Conservation (phyloP, 2,113 vertebrate genomes). For the Hippocampus mohnikei region DNA sequence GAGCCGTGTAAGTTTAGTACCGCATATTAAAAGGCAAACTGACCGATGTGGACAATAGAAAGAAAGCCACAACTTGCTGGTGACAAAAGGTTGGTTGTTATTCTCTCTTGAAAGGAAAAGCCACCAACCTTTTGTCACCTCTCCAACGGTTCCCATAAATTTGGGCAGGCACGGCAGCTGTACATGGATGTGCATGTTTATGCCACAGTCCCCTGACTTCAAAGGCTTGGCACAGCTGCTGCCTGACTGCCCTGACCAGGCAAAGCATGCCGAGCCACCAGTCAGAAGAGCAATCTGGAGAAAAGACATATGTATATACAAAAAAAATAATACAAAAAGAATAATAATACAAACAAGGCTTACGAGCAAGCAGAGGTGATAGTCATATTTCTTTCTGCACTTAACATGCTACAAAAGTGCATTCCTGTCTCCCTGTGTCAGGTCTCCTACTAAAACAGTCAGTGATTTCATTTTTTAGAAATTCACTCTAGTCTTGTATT, state of each 20-base stretch:
- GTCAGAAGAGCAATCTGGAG: slow-evolving; percentile 63
- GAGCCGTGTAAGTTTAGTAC: too few relatives aligned
- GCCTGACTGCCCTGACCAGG: slow-evolving; percentile 70
- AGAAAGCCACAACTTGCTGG: slow-evolving; percentile 23
- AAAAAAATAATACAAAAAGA: background rate
- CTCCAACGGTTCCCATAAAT: slow-evolving; percentile 65
- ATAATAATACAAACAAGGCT: slow-evolving; percentile 9
- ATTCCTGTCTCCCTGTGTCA: too few relatives aligned
- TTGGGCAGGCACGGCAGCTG: slow-evolving; percentile 53
- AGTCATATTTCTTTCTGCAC: background rate
- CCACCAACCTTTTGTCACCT: slow-evolving; percentile 83
- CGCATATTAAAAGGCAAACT: too few relatives aligned
- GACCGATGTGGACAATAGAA: background rate
- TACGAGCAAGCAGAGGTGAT: background rate
- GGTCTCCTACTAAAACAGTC: too few relatives aligned
- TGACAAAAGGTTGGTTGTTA: slow-evolving; percentile 80
- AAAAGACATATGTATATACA: slow-evolving; percentile 60
- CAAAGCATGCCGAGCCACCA: slow-evolving; percentile 72
- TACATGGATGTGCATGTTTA: slow-evolving; percentile 59
- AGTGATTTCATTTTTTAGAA: too few relatives aligned
- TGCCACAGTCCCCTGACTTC: slow-evolving; percentile 66
- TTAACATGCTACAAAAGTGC: too few relatives aligned
- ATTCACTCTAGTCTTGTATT: too few relatives aligned
- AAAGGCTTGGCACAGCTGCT: slow-evolving; percentile 66
- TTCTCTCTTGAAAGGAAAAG: slow-evolving; percentile 71